Percentiles rank a stretch among this genome's conserved stretches.
These are phyloP conservation scores for Carcina quercana DNA, from an alignment of 2,888 invertebrate genomes.

Conservation along the genomic window DNA sequence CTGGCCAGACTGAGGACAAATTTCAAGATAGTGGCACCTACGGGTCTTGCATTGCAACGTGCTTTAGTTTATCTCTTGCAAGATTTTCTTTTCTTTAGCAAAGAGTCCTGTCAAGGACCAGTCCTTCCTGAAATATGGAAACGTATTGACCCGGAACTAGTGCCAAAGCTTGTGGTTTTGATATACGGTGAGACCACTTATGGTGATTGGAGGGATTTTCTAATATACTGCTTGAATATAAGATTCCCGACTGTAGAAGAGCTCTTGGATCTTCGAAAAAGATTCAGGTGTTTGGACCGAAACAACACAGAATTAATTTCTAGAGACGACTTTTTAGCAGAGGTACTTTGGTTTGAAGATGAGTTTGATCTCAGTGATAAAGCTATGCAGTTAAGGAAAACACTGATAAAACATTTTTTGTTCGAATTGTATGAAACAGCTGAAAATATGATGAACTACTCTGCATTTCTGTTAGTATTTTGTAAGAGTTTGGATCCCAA, in stretches of 20 bases:
- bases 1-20: constrained; percentile 45
- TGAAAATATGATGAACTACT: constrained; percentile 71
- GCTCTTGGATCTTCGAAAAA: constrained; percentile 60
- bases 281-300: constrained; percentile 62
- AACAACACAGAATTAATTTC: constrained; percentile 44
- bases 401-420: constrained; percentile 70
- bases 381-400: constrained; percentile 34
- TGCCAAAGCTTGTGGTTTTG: constrained; percentile 50
- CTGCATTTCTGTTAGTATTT: constrained; percentile 76
- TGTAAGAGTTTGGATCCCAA: constrained; percentile 73
- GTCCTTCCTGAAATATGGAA: constrained; percentile 55
- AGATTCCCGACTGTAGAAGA: constrained; percentile 70
- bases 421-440: constrained; percentile 70
- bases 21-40: constrained; percentile 57
- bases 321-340: constrained; percentile 40
- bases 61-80: constrained; percentile 67
- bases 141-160: constrained; percentile 49
- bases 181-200: constrained; percentile 73
- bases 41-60: constrained; percentile 54
- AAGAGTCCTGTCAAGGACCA: constrained; percentile 49
- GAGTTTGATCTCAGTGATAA: constrained; percentile 38
- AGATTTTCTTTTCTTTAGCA: constrained; percentile 65
- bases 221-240: constrained; percentile 74
- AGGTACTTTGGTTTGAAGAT: constrained; percentile 54
- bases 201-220: constrained; percentile 79